Evolutionary conservation across 1,140 invertebrate genomes (phyloP).

Genomic region (Drosophila varians): DNA sequence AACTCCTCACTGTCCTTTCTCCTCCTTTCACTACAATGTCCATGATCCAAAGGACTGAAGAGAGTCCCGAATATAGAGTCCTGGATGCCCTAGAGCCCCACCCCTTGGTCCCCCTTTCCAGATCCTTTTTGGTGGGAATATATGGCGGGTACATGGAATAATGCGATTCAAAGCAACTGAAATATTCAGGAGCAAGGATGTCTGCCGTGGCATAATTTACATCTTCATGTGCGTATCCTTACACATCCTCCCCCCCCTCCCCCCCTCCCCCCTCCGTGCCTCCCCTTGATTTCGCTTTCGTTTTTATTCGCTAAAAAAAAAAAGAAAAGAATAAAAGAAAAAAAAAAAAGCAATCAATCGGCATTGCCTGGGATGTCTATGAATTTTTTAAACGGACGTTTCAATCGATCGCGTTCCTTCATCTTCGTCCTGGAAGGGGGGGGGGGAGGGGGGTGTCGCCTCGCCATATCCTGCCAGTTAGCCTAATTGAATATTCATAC

Average conservation of each 20-base stretch:
- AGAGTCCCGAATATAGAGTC: not conserved
- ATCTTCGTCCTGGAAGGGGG: constrained; percentile 6
- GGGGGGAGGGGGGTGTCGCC: too few species aligned
- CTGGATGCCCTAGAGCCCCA: not conserved
- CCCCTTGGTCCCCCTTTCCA: not conserved
- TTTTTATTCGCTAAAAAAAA: not conserved
- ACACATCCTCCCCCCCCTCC: too few species aligned
- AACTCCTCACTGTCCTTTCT: constrained; percentile 9
- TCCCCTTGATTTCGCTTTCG: constrained; percentile 15
- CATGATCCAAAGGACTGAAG: not conserved
- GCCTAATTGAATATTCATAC: constrained; percentile 61
- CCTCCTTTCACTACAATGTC: not conserved
- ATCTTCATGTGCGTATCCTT: constrained; percentile 35
- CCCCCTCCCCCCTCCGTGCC: too few species aligned
- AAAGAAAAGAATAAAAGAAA: not conserved
- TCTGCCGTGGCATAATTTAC: constrained; percentile 26
- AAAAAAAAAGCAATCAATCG: constrained; percentile 65
- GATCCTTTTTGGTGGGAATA: not conserved
- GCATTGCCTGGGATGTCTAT: constrained; percentile 46
- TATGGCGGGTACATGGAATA: constrained; percentile 24
- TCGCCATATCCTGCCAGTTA: constrained; percentile 22
- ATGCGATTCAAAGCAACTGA: constrained; percentile 59
- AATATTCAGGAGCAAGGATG: constrained; percentile 50
- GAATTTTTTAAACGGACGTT: constrained; percentile 59
- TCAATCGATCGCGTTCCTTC: constrained; percentile 45